Conservation (phyloP, 2,888 invertebrate genomes). For the Yponomeuta plumbellus region DNA sequence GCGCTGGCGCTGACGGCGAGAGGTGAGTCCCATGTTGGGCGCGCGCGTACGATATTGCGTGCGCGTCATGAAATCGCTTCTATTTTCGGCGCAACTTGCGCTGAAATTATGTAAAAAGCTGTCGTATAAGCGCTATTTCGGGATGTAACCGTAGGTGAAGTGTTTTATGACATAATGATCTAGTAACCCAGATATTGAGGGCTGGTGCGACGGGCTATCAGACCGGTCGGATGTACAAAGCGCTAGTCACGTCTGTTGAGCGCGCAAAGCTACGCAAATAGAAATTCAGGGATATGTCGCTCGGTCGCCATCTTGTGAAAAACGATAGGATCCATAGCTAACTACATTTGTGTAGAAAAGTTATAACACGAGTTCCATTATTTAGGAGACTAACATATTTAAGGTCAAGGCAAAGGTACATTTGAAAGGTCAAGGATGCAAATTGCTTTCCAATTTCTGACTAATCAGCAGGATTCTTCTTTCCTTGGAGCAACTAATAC, state of each 20-base stretch:
- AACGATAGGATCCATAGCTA: conserved; percentile 70
- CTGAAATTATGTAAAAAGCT: conserved; percentile 78
- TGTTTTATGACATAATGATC: conserved; percentile 58
- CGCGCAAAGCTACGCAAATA: conserved; percentile 71
- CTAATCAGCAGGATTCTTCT: too few species aligned
- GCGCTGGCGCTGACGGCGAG: conserved; percentile 49
- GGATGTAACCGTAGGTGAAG: conserved; percentile 67
- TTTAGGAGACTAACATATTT: not conserved
- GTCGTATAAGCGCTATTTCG: conserved; percentile 71
- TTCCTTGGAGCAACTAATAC: too few species aligned
- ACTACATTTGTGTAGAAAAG: conserved; percentile 61
- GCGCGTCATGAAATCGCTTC: conserved; percentile 64
- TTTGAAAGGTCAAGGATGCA: too few species aligned
- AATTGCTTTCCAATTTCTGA: too few species aligned
- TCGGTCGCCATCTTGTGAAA: conserved; percentile 76
- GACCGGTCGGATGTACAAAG: not conserved
- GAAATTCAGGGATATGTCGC: conserved; percentile 74
- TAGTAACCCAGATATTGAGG: conserved; percentile 44
- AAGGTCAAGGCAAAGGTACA: too few species aligned
- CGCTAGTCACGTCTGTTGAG: conserved; percentile 23
- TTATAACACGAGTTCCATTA: conserved; percentile 19
- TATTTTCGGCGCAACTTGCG: conserved; percentile 75
- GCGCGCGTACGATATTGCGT: conserved; percentile 27
- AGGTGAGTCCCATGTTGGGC: conserved; percentile 53
- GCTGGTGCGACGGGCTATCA: not conserved